A percentile compares a stretch with the other conserved stretches of the same genome.
These are phyloP conservation scores for Brachionus koreanus DNA, from an alignment of 1,140 invertebrate genomes.

Conservation along the genomic window DNA sequence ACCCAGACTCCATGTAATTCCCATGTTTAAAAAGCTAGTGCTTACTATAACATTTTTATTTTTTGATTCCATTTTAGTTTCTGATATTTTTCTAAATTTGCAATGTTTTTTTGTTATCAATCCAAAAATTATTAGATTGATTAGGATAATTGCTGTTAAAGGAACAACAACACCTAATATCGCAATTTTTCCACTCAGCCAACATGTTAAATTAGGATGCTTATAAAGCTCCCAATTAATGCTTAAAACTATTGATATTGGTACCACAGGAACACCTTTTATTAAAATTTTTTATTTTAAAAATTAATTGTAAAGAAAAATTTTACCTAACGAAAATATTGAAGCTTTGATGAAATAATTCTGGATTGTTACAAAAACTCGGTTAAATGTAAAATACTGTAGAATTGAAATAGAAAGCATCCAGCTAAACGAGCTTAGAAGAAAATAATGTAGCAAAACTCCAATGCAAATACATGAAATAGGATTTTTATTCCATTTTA, in stretches of 20 bases:
- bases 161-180: neutral
- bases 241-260: neutral
- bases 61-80: conserved; percentile 1
- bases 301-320: neutral
- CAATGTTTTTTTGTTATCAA: conserved; percentile 24
- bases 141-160: neutral
- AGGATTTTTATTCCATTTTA: neutral
- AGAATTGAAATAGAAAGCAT: conserved; percentile 23
- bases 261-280: neutral
- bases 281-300: neutral
- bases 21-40: conserved; percentile 39
- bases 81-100: neutral
- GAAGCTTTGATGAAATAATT: conserved; percentile 10
- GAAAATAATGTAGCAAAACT: conserved; percentile 16
- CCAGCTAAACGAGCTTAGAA: conserved; percentile 17
- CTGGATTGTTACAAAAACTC: neutral
- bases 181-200: neutral
- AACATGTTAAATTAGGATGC: conserved; percentile 18
- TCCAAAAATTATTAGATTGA: conserved; percentile 14
- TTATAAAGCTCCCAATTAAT: conserved; percentile 38
- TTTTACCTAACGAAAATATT: conserved; percentile 33
- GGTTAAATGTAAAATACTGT: conserved; percentile 39
- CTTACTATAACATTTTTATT: conserved; percentile 5
- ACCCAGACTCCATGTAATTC: conserved; percentile 16
- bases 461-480: neutral